Conservation (phyloP, 2,113 vertebrate genomes). For the Rhinogobius similis region DNA sequence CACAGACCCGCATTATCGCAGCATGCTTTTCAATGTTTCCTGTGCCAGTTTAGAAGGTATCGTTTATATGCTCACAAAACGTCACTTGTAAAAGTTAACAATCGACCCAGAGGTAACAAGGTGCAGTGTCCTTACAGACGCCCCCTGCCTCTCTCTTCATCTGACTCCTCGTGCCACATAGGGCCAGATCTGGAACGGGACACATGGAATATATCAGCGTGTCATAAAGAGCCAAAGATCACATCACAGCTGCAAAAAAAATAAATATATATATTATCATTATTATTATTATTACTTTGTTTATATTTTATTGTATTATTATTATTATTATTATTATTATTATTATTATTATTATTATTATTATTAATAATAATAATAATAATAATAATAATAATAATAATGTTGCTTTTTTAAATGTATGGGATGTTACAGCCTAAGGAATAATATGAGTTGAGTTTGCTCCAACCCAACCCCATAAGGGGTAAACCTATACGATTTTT, state of each 20-base stretch:
- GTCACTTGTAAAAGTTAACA: constrained; percentile 79
- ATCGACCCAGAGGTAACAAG: constrained; percentile 77
- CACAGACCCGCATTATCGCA: constrained; percentile 72
- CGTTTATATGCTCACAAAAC: constrained; percentile 80
- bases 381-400: no score
- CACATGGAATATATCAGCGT: constrained; percentile 66
- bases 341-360: not conserved
- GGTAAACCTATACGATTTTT: no score
- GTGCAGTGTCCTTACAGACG: constrained; percentile 64
- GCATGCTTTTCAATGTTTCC: constrained; percentile 74
- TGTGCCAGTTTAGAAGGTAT: constrained; percentile 74
- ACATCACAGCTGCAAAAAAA: not conserved
- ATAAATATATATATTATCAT: not conserved
- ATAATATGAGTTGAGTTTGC: no score
- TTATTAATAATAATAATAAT: no score
- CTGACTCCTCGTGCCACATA: constrained; percentile 43
- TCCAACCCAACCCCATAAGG: no score
- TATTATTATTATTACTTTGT: not conserved
- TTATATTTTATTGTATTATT: constrained; percentile 5
- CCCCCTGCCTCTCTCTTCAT: constrained; percentile 8
- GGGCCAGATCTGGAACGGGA: constrained; percentile 43
- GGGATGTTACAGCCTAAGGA: no score
- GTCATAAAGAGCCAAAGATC: constrained; percentile 20
- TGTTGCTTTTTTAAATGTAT: no score
- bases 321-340: not conserved